Conservation (phyloP, 2,113 vertebrate genomes). For the Sceloporus tristichus region DNA sequence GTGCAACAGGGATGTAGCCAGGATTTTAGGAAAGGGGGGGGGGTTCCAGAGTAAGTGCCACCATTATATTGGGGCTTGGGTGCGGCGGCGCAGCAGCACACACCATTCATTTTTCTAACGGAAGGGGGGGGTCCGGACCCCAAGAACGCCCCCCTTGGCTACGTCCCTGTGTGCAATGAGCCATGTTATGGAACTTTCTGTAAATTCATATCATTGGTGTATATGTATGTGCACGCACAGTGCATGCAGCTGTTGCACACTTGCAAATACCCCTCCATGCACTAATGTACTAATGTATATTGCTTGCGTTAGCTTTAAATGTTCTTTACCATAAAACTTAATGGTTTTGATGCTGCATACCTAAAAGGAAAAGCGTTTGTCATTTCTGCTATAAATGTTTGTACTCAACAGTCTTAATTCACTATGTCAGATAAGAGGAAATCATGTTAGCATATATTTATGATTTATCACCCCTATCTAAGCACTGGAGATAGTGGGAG, state of each 20-base stretch:
- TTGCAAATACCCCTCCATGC: neutral
- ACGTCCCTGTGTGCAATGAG: neutral
- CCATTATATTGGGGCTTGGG: too few relatives aligned
- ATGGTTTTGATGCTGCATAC: conserved; percentile 61
- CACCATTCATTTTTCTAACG: too few relatives aligned
- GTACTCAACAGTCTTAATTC: conserved; percentile 70
- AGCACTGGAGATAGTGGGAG: conserved; percentile 63
- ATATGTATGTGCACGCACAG: neutral
- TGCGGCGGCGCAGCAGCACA: too few relatives aligned
- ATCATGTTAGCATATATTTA: conserved; percentile 68
- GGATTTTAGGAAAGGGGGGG: too few relatives aligned
- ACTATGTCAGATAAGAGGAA: conserved; percentile 71
- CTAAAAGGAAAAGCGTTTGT: conserved; percentile 69
- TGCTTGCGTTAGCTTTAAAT: conserved; percentile 58
- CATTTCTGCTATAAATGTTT: conserved; percentile 73
- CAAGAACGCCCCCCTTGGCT: too few relatives aligned
- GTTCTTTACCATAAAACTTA: conserved; percentile 66
- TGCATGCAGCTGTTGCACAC: rapidly evolving
- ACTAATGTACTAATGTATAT: conserved; percentile 35
- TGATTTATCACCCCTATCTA: conserved; percentile 70
- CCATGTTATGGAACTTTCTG: neutral
- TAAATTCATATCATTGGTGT: neutral
- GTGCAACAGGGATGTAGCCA: too few relatives aligned
- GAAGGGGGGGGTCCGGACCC: too few relatives aligned
- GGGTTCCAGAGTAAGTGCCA: too few relatives aligned